Evolutionary conservation across 2,888 invertebrate species (phyloP), one percentile per base, ranked within the genome.

Genomic region (Trichopria drosophilae): DNA sequence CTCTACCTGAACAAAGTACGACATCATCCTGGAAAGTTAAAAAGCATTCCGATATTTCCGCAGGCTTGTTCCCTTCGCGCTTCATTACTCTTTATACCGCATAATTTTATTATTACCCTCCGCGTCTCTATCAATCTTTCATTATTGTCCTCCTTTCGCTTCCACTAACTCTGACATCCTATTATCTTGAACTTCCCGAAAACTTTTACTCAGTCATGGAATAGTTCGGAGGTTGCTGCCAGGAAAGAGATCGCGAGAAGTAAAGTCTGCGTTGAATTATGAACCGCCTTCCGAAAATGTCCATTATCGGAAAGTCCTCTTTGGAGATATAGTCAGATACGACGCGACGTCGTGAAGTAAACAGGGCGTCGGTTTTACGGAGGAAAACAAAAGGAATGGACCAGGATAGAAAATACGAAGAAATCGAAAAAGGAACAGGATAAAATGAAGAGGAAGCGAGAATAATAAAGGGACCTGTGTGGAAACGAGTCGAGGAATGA

Each of bases 251-350:
- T 18, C 35, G 5, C 4, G 6, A 39, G 39, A 6, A 28, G 20
- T 10, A 3, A 19, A 45, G 40, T 37, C 39, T 13, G 19, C 10
- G 28, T 48, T 51, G 53, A 53, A 53, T 57, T 56, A 60, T 60
- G 52, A 57, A 62, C 41, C 43, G 31, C 41, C 20, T 18, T n/a
- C 34, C 50, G 51, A 53, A 58, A 55, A 58, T 58, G 55, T 58
- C 57, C 50, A 58, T 58, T 58, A 55, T 58, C 39, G 47, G 41
- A 45, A 57, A 57, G 29, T 44, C 47, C 31, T 44, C 24, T 9
- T 40, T 28, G 35, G 31, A n/a, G 20, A n/a, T n/a, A 16, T 12
- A 46, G 36, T 55, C 51, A 51, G 44, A 59, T 58, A 46, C 44
- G 42, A 35, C 50, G 41, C 22, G 51, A 47, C 51, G 34, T 40